Evolutionary conservation across 64 coral and sea anemone genomes (phyloP), one percentile per base, ranked within the genome.

Genomic region (Acropora tenuis): DNA sequence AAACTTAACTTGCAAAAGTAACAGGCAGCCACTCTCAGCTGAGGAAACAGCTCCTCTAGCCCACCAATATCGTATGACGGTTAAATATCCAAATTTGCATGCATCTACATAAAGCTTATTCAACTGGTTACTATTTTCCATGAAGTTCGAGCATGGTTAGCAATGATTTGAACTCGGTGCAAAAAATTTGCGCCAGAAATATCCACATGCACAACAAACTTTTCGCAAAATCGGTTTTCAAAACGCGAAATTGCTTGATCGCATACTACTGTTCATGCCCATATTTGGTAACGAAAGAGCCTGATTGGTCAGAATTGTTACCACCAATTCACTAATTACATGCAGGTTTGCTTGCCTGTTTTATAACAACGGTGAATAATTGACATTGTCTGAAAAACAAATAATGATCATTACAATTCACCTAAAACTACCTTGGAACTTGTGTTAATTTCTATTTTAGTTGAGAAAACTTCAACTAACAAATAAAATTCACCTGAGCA

Each of bases 301-400:
- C 41, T 11, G 17, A 85, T 85, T 85, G 82, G 82, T 85, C 82
- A 85, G 82, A 85, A 72, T 49, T 50, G 7, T 43, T 85, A 2
- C 10, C 49, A 48, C 63, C 48, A 50, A 2, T 20, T 85, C 43
- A 85, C 17, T 71, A 8, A 85, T 85, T 18, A 48, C 49, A 85
- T 85, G 82, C 82, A 71, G 11, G 65, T 47, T n/a, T 13, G 65
- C 13, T 66, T 69, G 63, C 18, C 43, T 67, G 61, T 69, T 85
- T 85, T 71, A 65, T 85, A 18, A 49, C 43, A 69, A 71, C 10
- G 20, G 16, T 48, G 18, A 71, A 71, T 71, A 71, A 71, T 48
- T 50, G 1, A 30, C 13, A 48, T 20, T 16, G 41, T 2, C 65
- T 72, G 82, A 3, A 49, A 47, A 77, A 4, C 43, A n/a, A 71